A percentile compares a stretch with the other conserved stretches of the same genome.
Evolutionary conservation across 2,888 invertebrate species (phyloP).

Genomic region (Drosophila melanosoma): DNA sequence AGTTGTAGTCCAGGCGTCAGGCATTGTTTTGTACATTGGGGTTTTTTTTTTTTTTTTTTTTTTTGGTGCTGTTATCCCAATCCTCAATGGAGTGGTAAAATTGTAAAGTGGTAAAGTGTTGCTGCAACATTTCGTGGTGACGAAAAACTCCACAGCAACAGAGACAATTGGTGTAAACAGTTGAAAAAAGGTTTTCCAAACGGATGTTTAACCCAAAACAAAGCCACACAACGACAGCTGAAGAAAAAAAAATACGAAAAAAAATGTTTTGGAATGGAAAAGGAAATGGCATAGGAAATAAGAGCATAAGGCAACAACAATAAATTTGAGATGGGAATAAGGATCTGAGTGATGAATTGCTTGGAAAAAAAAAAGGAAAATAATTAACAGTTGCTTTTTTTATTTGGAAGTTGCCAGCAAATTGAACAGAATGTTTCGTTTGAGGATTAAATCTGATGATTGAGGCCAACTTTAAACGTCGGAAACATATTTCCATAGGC

Average conservation of each 20-base stretch:
- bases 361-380: slow-evolving; percentile 53
- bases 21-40: slow-evolving; percentile 17
- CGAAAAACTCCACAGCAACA: slow-evolving; percentile 32
- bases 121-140: slow-evolving; percentile 32
- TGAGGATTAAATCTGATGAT: slow-evolving; percentile 21
- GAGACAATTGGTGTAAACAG: slow-evolving; percentile 15
- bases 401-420: slow-evolving; percentile 26
- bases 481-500: neutral
- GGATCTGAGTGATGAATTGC: slow-evolving; percentile 55
- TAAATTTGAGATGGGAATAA: slow-evolving; percentile 38
- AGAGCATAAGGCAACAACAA: slow-evolving; percentile 53
- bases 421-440: slow-evolving; percentile 58
- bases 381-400: slow-evolving; percentile 60
- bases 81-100: slow-evolving; percentile 10
- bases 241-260: slow-evolving; percentile 11
- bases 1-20: slow-evolving; percentile 3
- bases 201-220: slow-evolving; percentile 55
- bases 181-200: neutral
- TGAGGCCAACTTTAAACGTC: neutral
- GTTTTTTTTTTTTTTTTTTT: slow-evolving; percentile 11
- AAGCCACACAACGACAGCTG: slow-evolving; percentile 26
- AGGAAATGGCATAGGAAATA: slow-evolving; percentile 55
- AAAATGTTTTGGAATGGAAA: slow-evolving; percentile 4
- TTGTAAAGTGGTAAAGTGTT: neutral
- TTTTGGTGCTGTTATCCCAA: slow-evolving; percentile 2